Evolutionary conservation across 1,140 invertebrate genomes (phyloP), one percentile per base, ranked within the genome.

Genomic region (Microplitis mediator): DNA sequence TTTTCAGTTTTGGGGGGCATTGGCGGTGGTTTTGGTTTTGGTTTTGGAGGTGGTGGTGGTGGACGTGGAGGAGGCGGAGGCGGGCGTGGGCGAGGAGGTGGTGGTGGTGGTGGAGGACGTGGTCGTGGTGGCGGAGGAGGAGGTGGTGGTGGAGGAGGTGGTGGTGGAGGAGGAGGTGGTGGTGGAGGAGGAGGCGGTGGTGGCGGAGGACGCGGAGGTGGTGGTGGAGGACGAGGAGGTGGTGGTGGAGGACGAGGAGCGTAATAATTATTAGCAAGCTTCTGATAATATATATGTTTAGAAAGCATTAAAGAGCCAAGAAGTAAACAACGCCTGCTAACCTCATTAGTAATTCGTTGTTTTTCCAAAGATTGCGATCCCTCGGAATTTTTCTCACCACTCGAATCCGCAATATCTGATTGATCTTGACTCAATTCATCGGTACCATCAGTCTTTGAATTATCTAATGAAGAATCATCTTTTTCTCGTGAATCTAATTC

Each of bases 251-350:
- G 23, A 1, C 23, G 23, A 23, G 23, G 23, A 23, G 23, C 23
- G 23, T 23, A 23, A 23, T 23, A 23, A 23, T 23, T 23, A 23
- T 23, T 23, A 23, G 23, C 23, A 23, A 23, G 0, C 1, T 23
- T 23, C 23, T 23, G 23, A 23, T 23, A 23, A 23, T 23, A 23
- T 23, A 23, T 23, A 23, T 6, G 6, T 8, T 58, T 6, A 45
- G 16, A 58, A 58, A 54, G 2, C 13, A 31, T 32, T 67, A 56
- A 52, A 52, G 4, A 13, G 50, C 63, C 39, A 16, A 54, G 23
- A 32, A 67, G 14, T 5, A 67, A 54, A 54, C 65, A 67, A 67
- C 65, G 65, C 50, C 65, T 67, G 65, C 65, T 67, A 67, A 67
- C 65, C 65, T 67, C 65, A 35, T 54, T 32, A 4, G 39, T 23